phyloP scores from a whole-genome alignment of 2,113 vertebrate species.

The Cygnus buccinator region DNA sequence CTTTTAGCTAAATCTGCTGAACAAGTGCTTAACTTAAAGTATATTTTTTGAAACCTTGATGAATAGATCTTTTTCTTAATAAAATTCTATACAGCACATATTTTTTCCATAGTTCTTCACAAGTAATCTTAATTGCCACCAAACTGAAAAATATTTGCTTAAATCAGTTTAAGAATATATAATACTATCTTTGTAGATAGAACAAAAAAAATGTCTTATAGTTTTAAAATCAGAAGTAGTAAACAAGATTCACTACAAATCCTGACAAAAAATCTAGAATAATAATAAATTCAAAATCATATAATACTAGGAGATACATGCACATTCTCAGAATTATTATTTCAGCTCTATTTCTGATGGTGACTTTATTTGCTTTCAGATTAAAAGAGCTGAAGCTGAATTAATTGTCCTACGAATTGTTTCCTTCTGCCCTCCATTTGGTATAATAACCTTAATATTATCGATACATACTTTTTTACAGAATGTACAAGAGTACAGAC shows the following conservation, averaged over 20 bases:
- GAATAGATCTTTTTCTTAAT: not conserved
- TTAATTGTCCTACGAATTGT: not conserved
- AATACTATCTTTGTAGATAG: not conserved
- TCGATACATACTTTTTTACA: not conserved
- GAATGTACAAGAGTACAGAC: not conserved
- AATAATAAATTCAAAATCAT: not conserved
- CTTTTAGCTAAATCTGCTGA: not conserved
- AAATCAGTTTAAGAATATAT: not conserved
- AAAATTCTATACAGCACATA: not conserved
- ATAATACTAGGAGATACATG: not conserved
- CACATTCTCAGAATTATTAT: not conserved
- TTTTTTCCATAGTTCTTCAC: not conserved
- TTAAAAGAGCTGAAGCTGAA: not conserved
- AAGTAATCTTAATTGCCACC: not conserved
- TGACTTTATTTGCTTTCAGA: not conserved
- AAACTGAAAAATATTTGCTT: not conserved
- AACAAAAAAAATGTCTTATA: not conserved
- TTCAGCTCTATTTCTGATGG: not conserved
- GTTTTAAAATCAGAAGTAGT: not conserved
- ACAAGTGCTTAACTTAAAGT: not conserved
- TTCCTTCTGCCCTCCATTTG: not conserved
- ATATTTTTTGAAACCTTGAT: not conserved
- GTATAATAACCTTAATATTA: not conserved
- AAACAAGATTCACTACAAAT: not conserved
- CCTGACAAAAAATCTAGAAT: rapidly evolving